Evolutionary conservation across 2,888 invertebrate genomes (phyloP), one percentile per base, ranked within the genome.

Genomic region (Acanthococcus lagerstroemiae): DNA sequence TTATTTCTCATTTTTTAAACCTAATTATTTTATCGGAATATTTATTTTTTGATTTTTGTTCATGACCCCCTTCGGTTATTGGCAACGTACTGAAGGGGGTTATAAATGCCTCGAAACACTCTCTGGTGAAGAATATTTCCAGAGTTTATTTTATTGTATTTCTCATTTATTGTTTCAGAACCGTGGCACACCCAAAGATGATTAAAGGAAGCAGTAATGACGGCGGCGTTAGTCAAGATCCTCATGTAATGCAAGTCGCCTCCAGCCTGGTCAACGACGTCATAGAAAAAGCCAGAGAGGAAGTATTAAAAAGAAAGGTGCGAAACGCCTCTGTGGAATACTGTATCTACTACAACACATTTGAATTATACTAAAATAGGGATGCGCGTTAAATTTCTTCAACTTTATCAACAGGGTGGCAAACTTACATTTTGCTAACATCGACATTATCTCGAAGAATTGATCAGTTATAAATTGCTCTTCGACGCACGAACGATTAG

Each of bases 231-330:
- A 55, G 46, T 45, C 46, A 46, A 26, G 65, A 65, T 56, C 56
- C 55, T 7, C 45, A 65, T 22, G 65, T 65, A 6, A 65, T 65
- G 56, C 56, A 65, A n/a, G 56, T 56, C 15, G 65, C 65, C 15
- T 48, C 55, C 19, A 56, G 46, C 27, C 21, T 65, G 26, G 65
- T 65, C 17, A 56, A 48, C 25, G 65, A 65, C 26, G 65, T 65
- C 22, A 65, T 65, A 17, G 65, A 65, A 46, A 65, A 65, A 48
- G 65, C 65, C n/a, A 22, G 56, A 46, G 65, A 65, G 56, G 65
- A 65, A 65, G 65, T 65, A 19, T 21, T 65, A n/a, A 65, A 65
- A 65, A 37, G 65, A 65, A 65, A 55, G 48, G 65, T 65, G 27
- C 1, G n/a, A 17, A 21, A 4, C 7, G 37, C 7, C 7, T 37